These are phyloP conservation scores for Macropus fuliginosus DNA, from an alignment of 2,797 vertebrate genomes.

Conservation along the genomic window DNA sequence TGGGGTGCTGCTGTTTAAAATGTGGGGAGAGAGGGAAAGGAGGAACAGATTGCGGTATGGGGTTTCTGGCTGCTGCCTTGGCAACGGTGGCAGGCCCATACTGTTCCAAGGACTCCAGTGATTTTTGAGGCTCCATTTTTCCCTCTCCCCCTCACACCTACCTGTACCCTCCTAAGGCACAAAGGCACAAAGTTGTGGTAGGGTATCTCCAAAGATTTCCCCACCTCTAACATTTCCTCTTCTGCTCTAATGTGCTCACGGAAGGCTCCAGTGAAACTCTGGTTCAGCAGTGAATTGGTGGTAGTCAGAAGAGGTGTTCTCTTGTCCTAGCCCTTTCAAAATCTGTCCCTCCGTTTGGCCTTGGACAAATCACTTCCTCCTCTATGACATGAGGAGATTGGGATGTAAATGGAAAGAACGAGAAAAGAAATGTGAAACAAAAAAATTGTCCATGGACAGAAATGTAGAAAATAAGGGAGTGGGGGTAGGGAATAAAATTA, in stretches of 20 bases:
- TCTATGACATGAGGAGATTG: not conserved
- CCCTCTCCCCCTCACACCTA: not conserved
- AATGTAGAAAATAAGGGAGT: not conserved
- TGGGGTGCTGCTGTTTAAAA: constrained; percentile 37
- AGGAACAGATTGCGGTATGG: constrained; percentile 59
- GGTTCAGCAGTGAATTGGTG: not conserved
- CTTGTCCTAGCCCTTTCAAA: not conserved
- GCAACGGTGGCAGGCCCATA: constrained; percentile 37
- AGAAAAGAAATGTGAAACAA: not conserved
- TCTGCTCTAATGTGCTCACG: not conserved
- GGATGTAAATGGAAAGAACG: not conserved
- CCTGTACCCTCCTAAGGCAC: not conserved
- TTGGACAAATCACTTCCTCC: not conserved
- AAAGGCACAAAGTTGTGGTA: not conserved
- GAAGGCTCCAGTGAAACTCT: not conserved
- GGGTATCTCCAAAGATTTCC: not conserved
- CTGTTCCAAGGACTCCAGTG: not conserved
- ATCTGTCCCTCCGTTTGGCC: not conserved
- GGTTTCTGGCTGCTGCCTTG: constrained; percentile 68
- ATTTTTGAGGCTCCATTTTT: not conserved
- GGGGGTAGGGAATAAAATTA: not conserved
- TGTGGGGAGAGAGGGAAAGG: constrained; percentile 33
- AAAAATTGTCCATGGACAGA: not conserved
- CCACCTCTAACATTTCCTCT: not conserved
- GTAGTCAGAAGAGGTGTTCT: not conserved